Evolutionary conservation across 2,888 invertebrate species (phyloP).

Genomic region (Drosophila acutilabella): DNA sequence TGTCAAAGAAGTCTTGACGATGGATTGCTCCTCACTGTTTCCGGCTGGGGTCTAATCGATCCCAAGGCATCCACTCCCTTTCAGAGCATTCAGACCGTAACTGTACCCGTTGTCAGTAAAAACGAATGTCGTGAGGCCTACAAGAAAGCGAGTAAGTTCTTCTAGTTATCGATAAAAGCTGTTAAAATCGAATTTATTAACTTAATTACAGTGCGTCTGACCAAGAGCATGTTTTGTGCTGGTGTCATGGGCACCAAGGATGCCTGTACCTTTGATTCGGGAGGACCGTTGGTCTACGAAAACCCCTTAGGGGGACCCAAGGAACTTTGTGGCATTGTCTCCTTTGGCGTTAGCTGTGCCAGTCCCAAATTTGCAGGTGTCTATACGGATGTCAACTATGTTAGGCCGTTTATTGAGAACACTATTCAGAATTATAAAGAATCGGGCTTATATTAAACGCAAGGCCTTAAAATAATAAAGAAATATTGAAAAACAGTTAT

Average conservation of each 20-base stretch:
- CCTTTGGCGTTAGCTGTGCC: slow-evolving; percentile 83
- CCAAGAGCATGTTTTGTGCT: slow-evolving; percentile 76
- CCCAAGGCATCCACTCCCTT: neutral
- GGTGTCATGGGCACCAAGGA: slow-evolving; percentile 57
- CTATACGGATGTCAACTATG: slow-evolving; percentile 87
- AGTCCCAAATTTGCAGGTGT: slow-evolving; percentile 90
- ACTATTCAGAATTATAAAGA: slow-evolving; percentile 9
- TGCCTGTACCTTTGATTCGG: slow-evolving; percentile 79
- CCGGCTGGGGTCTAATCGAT: slow-evolving; percentile 64
- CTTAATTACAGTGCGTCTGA: slow-evolving; percentile 20
- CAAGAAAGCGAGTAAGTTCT: slow-evolving; percentile 25
- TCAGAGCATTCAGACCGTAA: slow-evolving; percentile 34
- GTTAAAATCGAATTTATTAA: no score
- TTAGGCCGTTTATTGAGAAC: slow-evolving; percentile 56
- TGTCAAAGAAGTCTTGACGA: slow-evolving; percentile 17
- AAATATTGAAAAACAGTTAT: neutral
- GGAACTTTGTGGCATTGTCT: slow-evolving; percentile 88
- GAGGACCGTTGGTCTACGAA: slow-evolving; percentile 69
- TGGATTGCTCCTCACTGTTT: slow-evolving; percentile 28
- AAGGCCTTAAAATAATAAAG: neutral
- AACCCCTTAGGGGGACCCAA: fast-evolving
- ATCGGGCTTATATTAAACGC: neutral
- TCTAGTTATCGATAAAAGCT: no score
- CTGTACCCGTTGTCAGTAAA: slow-evolving; percentile 49
- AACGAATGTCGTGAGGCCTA: slow-evolving; percentile 39